Percentiles rank a stretch among this genome's conserved stretches.
Conservation (phyloP, 2,113 vertebrate species). For the Ailuropoda melanoleuca region DNA sequence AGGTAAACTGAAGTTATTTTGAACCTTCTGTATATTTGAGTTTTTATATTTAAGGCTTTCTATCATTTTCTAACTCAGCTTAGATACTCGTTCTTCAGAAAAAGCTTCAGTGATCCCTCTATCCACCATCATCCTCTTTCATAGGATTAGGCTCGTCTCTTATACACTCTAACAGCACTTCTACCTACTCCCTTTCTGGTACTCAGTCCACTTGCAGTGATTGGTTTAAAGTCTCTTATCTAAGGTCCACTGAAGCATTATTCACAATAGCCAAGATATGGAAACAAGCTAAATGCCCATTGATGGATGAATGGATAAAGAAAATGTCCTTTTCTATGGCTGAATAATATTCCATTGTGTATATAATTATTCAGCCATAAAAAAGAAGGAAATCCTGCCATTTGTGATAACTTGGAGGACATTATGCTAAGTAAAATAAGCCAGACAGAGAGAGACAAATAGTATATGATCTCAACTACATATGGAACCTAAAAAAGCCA, state of each 20-base stretch:
- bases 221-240: background rate
- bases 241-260: background rate
- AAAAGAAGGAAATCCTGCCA: background rate
- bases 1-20: constrained; percentile 12
- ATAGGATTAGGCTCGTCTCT: background rate
- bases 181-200: background rate
- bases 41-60: constrained; percentile 27
- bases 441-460: background rate
- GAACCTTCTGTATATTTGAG: background rate
- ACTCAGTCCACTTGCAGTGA: background rate
- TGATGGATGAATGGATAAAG: background rate
- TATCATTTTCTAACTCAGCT: constrained; percentile 8
- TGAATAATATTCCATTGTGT: background rate
- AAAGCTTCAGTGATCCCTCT: background rate
- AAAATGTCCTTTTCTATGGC: background rate
- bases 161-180: background rate
- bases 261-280: background rate
- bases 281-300: background rate
- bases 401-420: background rate
- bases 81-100: background rate
- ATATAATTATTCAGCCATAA: background rate
- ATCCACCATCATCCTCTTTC: background rate
- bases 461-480: background rate
- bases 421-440: background rate
- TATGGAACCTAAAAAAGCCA: background rate